Evolutionary conservation across 1,140 invertebrate species (phyloP), one percentile per base, ranked within the genome.

Genomic region (Eueides isabella): DNA sequence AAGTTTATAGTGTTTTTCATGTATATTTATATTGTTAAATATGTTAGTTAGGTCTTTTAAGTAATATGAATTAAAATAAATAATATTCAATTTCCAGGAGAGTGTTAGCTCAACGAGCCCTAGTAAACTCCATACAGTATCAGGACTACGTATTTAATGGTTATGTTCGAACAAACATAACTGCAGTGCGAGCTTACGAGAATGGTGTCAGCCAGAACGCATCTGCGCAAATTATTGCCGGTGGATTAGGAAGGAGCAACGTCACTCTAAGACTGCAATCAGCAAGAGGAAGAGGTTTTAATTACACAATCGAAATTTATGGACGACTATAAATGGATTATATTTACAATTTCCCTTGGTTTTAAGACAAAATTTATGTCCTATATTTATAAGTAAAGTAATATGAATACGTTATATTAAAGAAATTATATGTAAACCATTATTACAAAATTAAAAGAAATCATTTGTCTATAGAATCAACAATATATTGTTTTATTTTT

Each of bases 171-270:
- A 74, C 68, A 23, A 55, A 64, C 1, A 71, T 79, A 23, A 65
- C 74, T 0, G 80, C 84, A 0, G 69, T 91, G 7, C 72, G 68
- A 0, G 87, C 83, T 0, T 65, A n/a, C 0, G 85, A 91, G 61
- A 73, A 86, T 2, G 89, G 86, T n/a, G n/a, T n/a, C 0, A 81
- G 80, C 2, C 89, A 91, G 72, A 85, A 75, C 63, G 85, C 80
- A 0, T 62, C 26, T 0, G 75, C 79, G 3, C 29, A 6, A 5
- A 62, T 62, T 11, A 9, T 28, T 2, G 7, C 9, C 3, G 61
- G 61, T 5, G 61, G 61, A 11, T 2, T 30, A 16, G 61, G 61
- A 11, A 9, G 4, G 3, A 62, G 29, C 11, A 23, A 62, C 5
- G 23, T 31, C 0, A 30, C 28, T 16, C 16, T 62, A 11, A 62